Evolutionary conservation across 2,113 vertebrate genomes (phyloP), one percentile per base, ranked within the genome.

Genomic region (Sinocyclocheilus rhinocerous): DNA sequence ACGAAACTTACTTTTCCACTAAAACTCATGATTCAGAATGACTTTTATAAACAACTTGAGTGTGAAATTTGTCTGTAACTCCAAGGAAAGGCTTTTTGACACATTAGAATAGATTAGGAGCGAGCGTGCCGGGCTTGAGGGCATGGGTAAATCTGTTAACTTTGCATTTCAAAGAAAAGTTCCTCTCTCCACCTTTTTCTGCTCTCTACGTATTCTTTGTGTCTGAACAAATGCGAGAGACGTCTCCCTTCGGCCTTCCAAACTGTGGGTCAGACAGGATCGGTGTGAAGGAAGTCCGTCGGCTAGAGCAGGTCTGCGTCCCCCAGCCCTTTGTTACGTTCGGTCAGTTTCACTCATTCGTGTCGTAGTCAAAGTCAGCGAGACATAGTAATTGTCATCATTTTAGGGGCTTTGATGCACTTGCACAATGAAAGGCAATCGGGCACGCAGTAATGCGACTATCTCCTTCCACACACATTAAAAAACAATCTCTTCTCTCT

Each of bases 101-200:
- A 94, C 93, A 93, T 95, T 94, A 92, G 92, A 94, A 92, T 91
- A 95, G 93, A 94, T 94, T 93, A 94, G 92, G 93, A 95, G 92
- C 90, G 91, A 94, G 92, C 92, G 90, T 90, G 90, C 90, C 88
- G 85, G 90, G 92, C 93, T 92, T 84, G 84, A 84, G 92, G 88
- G 90, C 90, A 89, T 85, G 82, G 84, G 89, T 88, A 91, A 94
- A 94, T 94, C 93, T 94, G 93, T 93, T 93, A 92, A 93, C 91
- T 95, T 93, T 93, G 93, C 94, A 94, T 93, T 94, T 92, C 89
- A 93, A 93, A 92, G 90, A 90, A 83, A 91, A 91, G 90, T 91
- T 92, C 89, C 90, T 88, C 86, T 81, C 92, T 89, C 92, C 90
- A 90, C 80, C 88, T 75, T 63, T 82, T 48, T 79, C 52, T 33